Evolutionary conservation across 2,797 vertebrate species (phyloP), one percentile per base, ranked within the genome.

Genomic region (Phalloptychus januarius): DNA sequence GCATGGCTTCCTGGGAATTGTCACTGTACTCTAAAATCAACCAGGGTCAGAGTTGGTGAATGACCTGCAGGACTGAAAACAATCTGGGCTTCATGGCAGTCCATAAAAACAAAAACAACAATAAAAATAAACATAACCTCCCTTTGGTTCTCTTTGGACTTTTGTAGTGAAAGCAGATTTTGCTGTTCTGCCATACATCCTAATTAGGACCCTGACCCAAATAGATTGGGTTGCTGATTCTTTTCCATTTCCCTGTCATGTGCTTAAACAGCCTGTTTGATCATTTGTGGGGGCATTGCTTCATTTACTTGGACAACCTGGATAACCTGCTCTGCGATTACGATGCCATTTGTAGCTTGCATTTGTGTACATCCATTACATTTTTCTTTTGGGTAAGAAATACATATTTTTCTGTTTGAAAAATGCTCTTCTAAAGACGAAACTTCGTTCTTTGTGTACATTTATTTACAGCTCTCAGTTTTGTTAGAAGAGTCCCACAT

Each of bases 391-490:
- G 7, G 56, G 56, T 79, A 40, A 15, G 25, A 52, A 10, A 52
- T 7, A 23, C 2, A 10, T 25, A 7, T 52, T 25, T 52, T 52
- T 52, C 70, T 46, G 50, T 73, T 76, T 72, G 58, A 85, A 72
- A 28, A 75, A 67, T 75, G 4, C 48, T 28, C 81, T 82, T 85
- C 38, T 40, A 20, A 75, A 82, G 33, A 28, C 54, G 74, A 58
- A 73, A 52, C 73, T 71, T 56, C 42, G 45, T 42, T 58, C 25
- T 61, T 50, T 56, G n/a, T 72, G 45, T 67, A 65, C 65, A 25
- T 80, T 75, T 82, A 46, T 85, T 83, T 85, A 78, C 86, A 89
- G 85, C 85, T 88, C 85, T 91, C 89, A 91, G 82, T 84, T 71
- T 63, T 50, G 70, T 33, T 61, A 79, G 25, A 61, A 76, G 65